These are phyloP conservation scores for Arctocebus calabarensis DNA, from an alignment of 2,797 vertebrate genomes.

Conservation along the genomic window DNA sequence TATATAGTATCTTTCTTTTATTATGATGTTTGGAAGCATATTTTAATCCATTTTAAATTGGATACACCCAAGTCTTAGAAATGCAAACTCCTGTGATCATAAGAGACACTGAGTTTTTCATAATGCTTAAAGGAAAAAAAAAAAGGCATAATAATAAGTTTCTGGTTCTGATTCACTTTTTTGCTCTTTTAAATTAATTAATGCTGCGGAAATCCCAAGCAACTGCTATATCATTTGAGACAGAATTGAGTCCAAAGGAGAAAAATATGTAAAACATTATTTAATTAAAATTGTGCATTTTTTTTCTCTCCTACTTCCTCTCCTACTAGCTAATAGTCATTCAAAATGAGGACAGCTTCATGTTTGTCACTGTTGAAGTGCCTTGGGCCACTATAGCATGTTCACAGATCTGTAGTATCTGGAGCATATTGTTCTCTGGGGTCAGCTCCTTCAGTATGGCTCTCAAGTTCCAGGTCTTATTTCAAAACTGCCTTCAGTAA, in stretches of 20 bases:
- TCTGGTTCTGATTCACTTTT: conserved; percentile 68
- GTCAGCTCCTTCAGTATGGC: conserved; percentile 17
- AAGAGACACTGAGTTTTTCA: conserved; percentile 63
- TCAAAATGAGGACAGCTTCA: conserved; percentile 57
- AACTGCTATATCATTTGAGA: conserved; percentile 73
- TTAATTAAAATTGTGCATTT: conserved; percentile 72
- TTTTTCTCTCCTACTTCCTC: conserved; percentile 38
- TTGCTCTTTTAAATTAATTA: conserved; percentile 78
- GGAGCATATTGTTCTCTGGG: conserved; percentile 59
- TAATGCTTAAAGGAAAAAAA: conserved; percentile 70
- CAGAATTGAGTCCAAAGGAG: conserved; percentile 68
- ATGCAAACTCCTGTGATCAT: conserved; percentile 73
- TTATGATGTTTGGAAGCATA: conserved; percentile 58
- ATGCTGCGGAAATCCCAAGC: conserved; percentile 71
- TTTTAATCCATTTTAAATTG: conserved; percentile 75
- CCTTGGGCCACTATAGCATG: conserved; percentile 23
- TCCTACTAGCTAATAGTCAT: conserved; percentile 51
- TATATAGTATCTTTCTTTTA: conserved; percentile 45
- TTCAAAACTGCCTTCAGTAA: conserved; percentile 68
- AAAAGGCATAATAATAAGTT: conserved; percentile 72
- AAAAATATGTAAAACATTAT: conserved; percentile 77
- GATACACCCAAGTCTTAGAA: conserved; percentile 74
- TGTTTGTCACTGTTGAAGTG: conserved; percentile 42
- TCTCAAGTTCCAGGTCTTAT: conserved; percentile 46
- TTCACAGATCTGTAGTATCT: conserved; percentile 45